Base-by-base conservation (phyloP, 2,797 vertebrate genomes). In the Aulostomus chinensis region DNA sequence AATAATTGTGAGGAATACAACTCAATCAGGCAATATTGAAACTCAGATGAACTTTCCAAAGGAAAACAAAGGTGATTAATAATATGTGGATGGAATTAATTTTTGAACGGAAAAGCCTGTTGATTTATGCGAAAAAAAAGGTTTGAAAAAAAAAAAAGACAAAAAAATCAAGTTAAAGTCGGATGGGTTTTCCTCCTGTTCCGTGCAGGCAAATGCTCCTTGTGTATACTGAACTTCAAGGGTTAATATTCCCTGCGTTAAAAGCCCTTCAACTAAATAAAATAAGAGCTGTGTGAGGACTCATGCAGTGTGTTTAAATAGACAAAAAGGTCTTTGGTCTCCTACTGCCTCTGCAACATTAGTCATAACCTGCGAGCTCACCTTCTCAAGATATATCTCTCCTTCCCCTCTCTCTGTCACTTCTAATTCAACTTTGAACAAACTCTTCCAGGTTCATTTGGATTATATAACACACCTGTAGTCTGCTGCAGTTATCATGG, bases 281-380 rank as follows among this genome's bases (percentile, higher is more conserved):
- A 47, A 55, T 21, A 53, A 42, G 34, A 63, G 46, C 58, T 47
- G 37, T 57, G 60, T 74, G 67, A 66, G 40, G 40, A 31, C 51
- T 40, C 24, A 33, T 45, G 16, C 29, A 32, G 42, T 30, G 11
- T 31, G 50, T 59, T 64, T 56, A 61, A 72, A 70, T 57, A 53
- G 48, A 76, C 45, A 26, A 9, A 58, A 39, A 43, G n/a, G n/a
- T n/a, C n/a, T 68, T 37, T 59, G 20, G 45, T 30, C 18, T 73
- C 58, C 41, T 29, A 65, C 74, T 59, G 24, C 38, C 59, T 58
- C 62, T 56, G 64, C 71, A 59, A 12, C 29, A 50, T 84, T 73
- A 82, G 47, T 82, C 83, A 82, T 60, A 72, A 65, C 49, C 58
- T 66, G 24, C 66, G n/a, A 50, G 11, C 65, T 71, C 45, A 22